Conservation (phyloP, 2,797 vertebrate species). For the Semaprochilodus insignis region DNA sequence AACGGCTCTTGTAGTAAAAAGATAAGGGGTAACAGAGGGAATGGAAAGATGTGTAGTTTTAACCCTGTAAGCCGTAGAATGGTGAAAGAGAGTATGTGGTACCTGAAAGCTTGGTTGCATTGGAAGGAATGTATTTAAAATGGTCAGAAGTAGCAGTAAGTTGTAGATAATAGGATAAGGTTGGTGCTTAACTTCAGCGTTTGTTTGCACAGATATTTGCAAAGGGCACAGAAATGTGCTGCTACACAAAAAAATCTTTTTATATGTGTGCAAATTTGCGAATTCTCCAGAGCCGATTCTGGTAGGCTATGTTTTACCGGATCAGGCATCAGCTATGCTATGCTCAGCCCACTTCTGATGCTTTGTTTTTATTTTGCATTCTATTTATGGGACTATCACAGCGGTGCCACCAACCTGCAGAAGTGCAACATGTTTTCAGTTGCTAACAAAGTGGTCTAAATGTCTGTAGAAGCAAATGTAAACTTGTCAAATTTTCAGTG, state of each 20-base stretch:
- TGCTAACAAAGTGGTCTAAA: too few species aligned
- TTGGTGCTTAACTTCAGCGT: background rate
- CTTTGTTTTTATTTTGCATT: too few species aligned
- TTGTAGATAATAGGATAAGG: background rate
- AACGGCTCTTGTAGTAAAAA: conserved; percentile 5
- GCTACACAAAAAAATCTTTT: background rate
- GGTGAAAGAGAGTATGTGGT: background rate
- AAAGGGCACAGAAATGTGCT: background rate
- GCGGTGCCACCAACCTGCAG: too few species aligned
- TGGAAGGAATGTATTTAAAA: background rate
- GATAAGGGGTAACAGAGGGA: background rate
- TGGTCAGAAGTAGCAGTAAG: background rate
- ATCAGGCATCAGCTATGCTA: background rate
- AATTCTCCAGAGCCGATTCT: background rate
- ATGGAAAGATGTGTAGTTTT: background rate
- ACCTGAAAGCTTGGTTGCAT: background rate
- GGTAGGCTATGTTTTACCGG: background rate
- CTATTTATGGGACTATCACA: too few species aligned
- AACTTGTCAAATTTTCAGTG: too few species aligned
- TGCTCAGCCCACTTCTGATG: background rate
- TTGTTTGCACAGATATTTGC: background rate
- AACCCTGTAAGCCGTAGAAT: background rate
- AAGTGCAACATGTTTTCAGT: too few species aligned
- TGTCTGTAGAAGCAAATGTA: too few species aligned
- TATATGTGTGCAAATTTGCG: background rate